Percentiles rank a stretch among this genome's conserved stretches.
phyloP scores from a whole-genome alignment of 2,797 vertebrate species.

The Malacoctenus gilli region DNA sequence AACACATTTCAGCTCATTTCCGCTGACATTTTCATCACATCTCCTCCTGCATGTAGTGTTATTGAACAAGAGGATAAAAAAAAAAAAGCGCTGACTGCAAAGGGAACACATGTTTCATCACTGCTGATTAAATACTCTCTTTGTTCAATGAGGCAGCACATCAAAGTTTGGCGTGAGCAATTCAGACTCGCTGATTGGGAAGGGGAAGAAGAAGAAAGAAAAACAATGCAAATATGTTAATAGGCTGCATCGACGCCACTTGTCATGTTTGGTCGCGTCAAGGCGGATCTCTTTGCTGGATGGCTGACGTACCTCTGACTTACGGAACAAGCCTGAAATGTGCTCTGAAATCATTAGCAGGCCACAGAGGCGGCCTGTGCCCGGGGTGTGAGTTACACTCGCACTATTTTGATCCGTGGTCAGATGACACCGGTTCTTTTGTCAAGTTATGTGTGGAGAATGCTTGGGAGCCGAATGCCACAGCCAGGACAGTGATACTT shows the following conservation, averaged over 20 bases:
- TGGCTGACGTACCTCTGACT: slow-evolving; percentile 73
- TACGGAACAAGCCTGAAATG: slow-evolving; percentile 74
- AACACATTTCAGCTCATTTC: slow-evolving; percentile 77
- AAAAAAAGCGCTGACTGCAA: slow-evolving; percentile 58
- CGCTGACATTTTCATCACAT: slow-evolving; percentile 78
- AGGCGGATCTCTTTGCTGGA: slow-evolving; percentile 62
- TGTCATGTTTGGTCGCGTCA: slow-evolving; percentile 73
- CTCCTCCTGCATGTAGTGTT: slow-evolving; percentile 65
- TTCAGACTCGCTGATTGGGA: slow-evolving; percentile 50
- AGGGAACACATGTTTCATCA: slow-evolving; percentile 71
- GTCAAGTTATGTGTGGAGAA: slow-evolving; percentile 83
- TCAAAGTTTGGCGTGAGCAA: slow-evolving; percentile 60
- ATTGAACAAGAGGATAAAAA: slow-evolving; percentile 68
- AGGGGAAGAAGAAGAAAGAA: slow-evolving; percentile 1
- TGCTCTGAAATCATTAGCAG: slow-evolving; percentile 84
- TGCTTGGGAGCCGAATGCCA: slow-evolving; percentile 76
- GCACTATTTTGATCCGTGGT: slow-evolving; percentile 85
- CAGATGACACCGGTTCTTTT: slow-evolving; percentile 86
- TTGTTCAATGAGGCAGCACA: slow-evolving; percentile 68
- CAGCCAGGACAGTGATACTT: slow-evolving; percentile 67
- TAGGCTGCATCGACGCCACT: slow-evolving; percentile 40
- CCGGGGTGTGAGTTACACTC: slow-evolving; percentile 81
- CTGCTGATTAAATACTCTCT: slow-evolving; percentile 77
- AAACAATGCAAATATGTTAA: slow-evolving; percentile 75
- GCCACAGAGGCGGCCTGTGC: slow-evolving; percentile 72